phyloP scores from a whole-genome alignment of 2,888 invertebrate species.

The Scaptomyza caliginosa region DNA sequence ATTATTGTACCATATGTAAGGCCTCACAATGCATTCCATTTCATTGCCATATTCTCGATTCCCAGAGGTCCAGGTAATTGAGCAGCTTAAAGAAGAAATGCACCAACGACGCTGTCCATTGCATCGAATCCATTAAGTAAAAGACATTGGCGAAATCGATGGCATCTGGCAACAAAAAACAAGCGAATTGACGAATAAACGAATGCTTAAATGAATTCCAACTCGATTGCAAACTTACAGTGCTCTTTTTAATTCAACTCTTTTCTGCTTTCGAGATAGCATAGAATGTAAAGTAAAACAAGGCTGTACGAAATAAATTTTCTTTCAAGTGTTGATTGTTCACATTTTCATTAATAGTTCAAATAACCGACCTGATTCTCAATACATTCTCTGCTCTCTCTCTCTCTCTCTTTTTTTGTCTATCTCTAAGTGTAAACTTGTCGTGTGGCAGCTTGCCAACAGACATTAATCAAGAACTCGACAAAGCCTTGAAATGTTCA shows the following conservation, averaged over 20 bases:
- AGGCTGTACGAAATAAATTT: no score
- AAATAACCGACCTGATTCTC: conserved; percentile 13
- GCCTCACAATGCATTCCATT: conserved; percentile 18
- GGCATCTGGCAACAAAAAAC: conserved; percentile 15
- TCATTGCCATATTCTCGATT: conserved; percentile 10
- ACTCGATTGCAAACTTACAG: conserved; percentile 18
- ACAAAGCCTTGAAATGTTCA: conserved; percentile 63
- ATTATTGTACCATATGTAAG: conserved; percentile 26
- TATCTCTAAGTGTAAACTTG: conserved; percentile 23
- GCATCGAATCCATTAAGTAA: conserved; percentile 57
- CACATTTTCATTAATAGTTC: conserved; percentile 14
- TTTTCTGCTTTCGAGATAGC: no score
- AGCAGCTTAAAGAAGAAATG: background rate
- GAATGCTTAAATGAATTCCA: conserved; percentile 36
- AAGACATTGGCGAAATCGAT: conserved; percentile 61
- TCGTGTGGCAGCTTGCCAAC: conserved; percentile 42
- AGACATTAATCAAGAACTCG: conserved; percentile 57
- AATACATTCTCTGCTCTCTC: background rate
- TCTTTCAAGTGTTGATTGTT: background rate
- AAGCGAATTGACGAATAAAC: conserved; percentile 12
- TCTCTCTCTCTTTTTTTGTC: background rate
- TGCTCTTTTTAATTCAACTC: background rate
- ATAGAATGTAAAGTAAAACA: no score
- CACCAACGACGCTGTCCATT: conserved; percentile 11
- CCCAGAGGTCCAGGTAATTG: background rate